Base-by-base conservation (phyloP, 23 tunicate genomes). In the Ascidia mentula region DNA sequence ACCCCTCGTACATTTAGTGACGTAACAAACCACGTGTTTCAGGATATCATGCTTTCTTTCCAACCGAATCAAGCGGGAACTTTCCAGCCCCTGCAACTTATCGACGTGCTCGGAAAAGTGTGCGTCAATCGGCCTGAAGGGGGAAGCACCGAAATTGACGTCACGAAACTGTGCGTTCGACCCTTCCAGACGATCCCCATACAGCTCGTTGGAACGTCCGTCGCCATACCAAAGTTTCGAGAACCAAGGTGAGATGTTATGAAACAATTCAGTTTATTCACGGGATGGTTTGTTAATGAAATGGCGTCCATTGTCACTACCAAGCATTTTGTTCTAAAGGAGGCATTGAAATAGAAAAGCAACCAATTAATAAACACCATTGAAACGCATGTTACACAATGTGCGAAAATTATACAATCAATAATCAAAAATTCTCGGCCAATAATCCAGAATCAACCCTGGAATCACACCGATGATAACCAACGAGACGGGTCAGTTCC, bases 1-100 rank as follows among this genome's bases (percentile, higher is more conserved):
- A n/a, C n/a, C n/a, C n/a, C n/a, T n/a, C n/a, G n/a, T n/a, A n/a
- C n/a, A n/a, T n/a, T n/a, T n/a, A n/a, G n/a, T n/a, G n/a, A n/a
- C n/a, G n/a, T n/a, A n/a, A n/a, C n/a, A n/a, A n/a, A n/a, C n/a
- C n/a, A n/a, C 65, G 22, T 53, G 7, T 3, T 53, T 26, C 65
- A 91, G 98, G 98, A 93, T 38, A 72, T 93, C 45, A 46, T 79
- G 37, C 72, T 93, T 2, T 83, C 90, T 4, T 93, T 93, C 40
- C 98, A 88, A 75, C 98, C 98, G 18, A 83, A 88, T 40, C 98
- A 93, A 75, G 89, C 98, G 0, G 98, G 98, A 6, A 80, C 70
- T 0, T 93, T 93, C 40, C 81, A 84, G 18, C 82, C 83, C 32
- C 35, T 93, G 1, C 98, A 93, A 72, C 34, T 88, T 33, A 53